Conservation (phyloP, 1,140 invertebrate genomes). For the Drosophila eugracilis region DNA sequence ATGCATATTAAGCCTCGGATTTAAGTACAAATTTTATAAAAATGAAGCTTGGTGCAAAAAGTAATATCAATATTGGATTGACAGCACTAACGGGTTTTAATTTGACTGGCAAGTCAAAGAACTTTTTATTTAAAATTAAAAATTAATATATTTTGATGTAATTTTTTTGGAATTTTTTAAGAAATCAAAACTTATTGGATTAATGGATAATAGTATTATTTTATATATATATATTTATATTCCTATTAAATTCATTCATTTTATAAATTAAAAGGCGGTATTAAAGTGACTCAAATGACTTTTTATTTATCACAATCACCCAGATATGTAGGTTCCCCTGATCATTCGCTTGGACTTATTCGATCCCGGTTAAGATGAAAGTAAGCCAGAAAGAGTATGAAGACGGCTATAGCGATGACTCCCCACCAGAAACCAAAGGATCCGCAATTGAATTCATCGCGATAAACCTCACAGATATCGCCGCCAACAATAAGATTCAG, state of each 20-base stretch:
- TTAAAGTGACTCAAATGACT: neutral
- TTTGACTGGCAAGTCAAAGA: neutral
- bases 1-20: constrained; percentile 1
- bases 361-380: constrained; percentile 22
- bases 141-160: too few relatives aligned
- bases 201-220: too few relatives aligned
- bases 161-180: too few relatives aligned
- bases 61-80: constrained; percentile 13
- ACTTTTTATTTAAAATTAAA: neutral
- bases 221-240: too few relatives aligned
- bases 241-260: too few relatives aligned
- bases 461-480: constrained; percentile 43
- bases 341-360: constrained; percentile 2
- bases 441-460: constrained; percentile 40
- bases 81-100: neutral
- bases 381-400: constrained; percentile 19
- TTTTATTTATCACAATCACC: constrained; percentile 6
- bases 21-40: constrained; percentile 10
- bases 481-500: constrained; percentile 12
- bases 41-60: neutral
- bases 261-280: too few relatives aligned
- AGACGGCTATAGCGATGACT: constrained; percentile 24
- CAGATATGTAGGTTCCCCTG: neutral
- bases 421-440: constrained; percentile 24
- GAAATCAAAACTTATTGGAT: too few relatives aligned